These are phyloP conservation scores for Neosilurus hyrtlii DNA, from an alignment of 2,797 vertebrate genomes.

Conservation along the genomic window DNA sequence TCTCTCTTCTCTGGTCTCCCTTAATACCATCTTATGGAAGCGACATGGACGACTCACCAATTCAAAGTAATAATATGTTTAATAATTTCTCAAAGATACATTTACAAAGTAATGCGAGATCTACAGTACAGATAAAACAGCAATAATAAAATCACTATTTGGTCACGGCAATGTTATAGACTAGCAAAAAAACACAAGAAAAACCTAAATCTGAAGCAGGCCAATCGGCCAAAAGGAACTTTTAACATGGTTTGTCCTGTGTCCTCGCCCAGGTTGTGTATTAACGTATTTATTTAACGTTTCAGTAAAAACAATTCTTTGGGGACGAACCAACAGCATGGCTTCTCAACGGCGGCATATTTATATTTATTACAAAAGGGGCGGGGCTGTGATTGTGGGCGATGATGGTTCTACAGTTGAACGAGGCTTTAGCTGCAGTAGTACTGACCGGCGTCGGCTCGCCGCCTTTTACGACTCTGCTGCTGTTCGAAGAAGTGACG, in stretches of 20 bases:
- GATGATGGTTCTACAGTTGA: not conserved
- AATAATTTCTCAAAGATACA: conserved; percentile 56
- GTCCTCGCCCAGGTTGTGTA: not conserved
- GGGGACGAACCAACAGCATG: not conserved
- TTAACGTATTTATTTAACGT: not conserved
- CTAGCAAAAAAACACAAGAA: not conserved
- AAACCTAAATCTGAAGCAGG: not conserved
- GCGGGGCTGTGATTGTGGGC: not conserved
- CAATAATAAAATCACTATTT: conserved; percentile 35
- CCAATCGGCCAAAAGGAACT: not conserved
- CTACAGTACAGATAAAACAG: conserved; percentile 44
- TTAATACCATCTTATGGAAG: not conserved
- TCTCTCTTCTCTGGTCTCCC: not conserved
- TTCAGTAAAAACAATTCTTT: not conserved
- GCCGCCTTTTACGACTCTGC: conserved; percentile 68
- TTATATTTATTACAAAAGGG: conserved; percentile 26
- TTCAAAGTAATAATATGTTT: conserved; percentile 50
- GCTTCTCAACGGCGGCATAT: conserved; percentile 32
- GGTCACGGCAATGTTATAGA: conserved; percentile 15
- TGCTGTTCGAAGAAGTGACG: conserved; percentile 76
- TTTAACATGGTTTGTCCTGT: not conserved
- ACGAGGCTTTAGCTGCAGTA: conserved; percentile 63
- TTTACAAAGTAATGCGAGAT: conserved; percentile 49
- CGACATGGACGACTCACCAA: not conserved
- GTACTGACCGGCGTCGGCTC: conserved; percentile 60